Evolutionary conservation across 2,888 invertebrate genomes (phyloP).

Genomic region (Catocala nupta): DNA sequence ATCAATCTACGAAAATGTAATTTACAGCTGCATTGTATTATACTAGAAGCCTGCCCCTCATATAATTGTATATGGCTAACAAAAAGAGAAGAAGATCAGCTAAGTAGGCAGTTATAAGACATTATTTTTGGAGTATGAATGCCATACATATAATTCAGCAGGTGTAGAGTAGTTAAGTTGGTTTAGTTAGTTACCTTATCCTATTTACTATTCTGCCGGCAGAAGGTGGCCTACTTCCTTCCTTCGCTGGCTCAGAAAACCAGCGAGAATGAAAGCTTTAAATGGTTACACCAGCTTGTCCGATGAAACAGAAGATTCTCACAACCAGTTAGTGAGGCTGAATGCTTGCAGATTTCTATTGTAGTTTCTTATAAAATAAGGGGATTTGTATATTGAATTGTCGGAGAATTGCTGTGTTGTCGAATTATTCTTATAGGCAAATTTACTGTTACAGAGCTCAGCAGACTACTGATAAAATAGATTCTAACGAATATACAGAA

Average conservation of each 20-base stretch:
- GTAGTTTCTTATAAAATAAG: not conserved
- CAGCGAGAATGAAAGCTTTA: constrained; percentile 15
- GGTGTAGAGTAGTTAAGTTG: too few species aligned
- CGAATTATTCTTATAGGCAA: too few species aligned
- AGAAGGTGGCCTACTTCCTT: constrained; percentile 19
- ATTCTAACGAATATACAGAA: constrained; percentile 63
- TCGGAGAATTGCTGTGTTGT: too few species aligned
- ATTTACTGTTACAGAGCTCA: constrained; percentile 63
- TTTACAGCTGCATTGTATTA: too few species aligned
- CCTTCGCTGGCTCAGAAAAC: constrained; percentile 19
- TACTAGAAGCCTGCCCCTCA: too few species aligned
- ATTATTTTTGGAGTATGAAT: too few species aligned
- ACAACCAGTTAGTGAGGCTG: constrained; percentile 11
- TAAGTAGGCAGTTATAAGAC: too few species aligned
- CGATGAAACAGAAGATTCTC: constrained; percentile 14
- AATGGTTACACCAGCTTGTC: constrained; percentile 13
- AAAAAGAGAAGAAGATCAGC: too few species aligned
- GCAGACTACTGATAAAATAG: constrained; percentile 70
- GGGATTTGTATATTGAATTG: not conserved
- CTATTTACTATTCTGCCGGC: constrained; percentile 18
- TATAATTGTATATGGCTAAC: too few species aligned
- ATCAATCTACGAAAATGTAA: too few species aligned
- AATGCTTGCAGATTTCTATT: constrained; percentile 3
- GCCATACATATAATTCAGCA: too few species aligned
- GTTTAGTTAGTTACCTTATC: not conserved